Conservation (phyloP, 2,888 invertebrate species). For the Trichogramma dendrolimi region DNA sequence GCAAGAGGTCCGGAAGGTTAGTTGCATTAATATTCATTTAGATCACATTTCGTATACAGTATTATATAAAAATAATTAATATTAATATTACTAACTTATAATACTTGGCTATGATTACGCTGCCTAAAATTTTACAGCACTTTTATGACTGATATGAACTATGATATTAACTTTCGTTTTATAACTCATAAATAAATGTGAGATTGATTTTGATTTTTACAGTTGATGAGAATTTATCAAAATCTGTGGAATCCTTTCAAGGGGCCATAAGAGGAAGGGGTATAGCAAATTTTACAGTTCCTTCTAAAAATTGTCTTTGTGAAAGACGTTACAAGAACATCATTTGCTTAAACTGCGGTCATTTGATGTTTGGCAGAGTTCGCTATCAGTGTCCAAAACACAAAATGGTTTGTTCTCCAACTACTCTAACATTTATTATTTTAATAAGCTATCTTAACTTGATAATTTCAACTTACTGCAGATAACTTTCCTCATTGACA, state of each 20-base stretch:
- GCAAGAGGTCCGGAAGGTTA: slow-evolving; percentile 3
- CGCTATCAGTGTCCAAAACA: slow-evolving; percentile 34
- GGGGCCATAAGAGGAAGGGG: slow-evolving; percentile 16
- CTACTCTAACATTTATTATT: background rate
- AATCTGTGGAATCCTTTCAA: background rate
- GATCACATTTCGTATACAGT: too few relatives aligned
- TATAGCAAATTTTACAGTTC: slow-evolving; percentile 2
- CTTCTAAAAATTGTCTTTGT: slow-evolving; percentile 32
- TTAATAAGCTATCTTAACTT: background rate
- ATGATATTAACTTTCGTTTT: too few relatives aligned
- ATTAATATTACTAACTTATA: too few relatives aligned
- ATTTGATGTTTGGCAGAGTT: slow-evolving; percentile 32
- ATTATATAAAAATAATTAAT: too few relatives aligned
- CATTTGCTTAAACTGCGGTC: slow-evolving; percentile 36
- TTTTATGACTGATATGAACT: too few relatives aligned
- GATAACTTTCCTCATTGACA: slow-evolving; percentile 56
- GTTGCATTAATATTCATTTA: background rate
- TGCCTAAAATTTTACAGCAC: too few relatives aligned
- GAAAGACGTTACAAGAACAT: slow-evolving; percentile 31
- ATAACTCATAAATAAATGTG: too few relatives aligned
- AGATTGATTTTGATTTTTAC: background rate
- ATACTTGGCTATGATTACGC: too few relatives aligned
- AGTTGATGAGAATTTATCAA: slow-evolving; percentile 1
- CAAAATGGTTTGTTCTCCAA: slow-evolving; percentile 29
- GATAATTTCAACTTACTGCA: slow-evolving; percentile 39